phyloP scores from a whole-genome alignment of 2,113 vertebrate species.

The Syngnathoides biaculeatus region DNA sequence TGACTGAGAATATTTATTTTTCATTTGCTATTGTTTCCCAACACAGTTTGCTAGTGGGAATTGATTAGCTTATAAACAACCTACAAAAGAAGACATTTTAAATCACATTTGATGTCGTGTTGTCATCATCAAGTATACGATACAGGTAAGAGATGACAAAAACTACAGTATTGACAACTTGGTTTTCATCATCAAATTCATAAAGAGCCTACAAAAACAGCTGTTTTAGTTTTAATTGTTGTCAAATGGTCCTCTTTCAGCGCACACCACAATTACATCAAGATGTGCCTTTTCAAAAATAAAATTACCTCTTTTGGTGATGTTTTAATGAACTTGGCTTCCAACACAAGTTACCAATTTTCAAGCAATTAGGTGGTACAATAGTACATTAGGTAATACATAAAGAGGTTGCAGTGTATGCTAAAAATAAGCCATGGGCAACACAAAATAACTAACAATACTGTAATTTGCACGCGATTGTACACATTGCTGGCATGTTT shows the following conservation, averaged over 20 bases:
- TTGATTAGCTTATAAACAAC: too few relatives aligned
- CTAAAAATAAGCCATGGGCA: not conserved
- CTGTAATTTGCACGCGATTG: too few relatives aligned
- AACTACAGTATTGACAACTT: too few relatives aligned
- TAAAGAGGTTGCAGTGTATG: not conserved
- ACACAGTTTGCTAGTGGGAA: too few relatives aligned
- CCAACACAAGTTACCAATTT: not conserved
- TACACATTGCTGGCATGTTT: not conserved
- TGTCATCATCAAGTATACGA: too few relatives aligned
- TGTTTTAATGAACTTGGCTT: not conserved
- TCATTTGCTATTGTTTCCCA: too few relatives aligned
- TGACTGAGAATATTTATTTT: too few relatives aligned
- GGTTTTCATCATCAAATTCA: not conserved
- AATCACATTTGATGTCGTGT: too few relatives aligned
- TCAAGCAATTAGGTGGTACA: not conserved
- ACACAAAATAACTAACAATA: not conserved
- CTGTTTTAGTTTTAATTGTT: not conserved
- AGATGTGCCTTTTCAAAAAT: not conserved
- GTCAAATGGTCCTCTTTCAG: not conserved
- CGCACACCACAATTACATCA: not conserved
- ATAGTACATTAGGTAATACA: not conserved
- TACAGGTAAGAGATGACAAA: too few relatives aligned
- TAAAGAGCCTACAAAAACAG: not conserved
- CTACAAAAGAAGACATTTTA: too few relatives aligned
- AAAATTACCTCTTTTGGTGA: not conserved